Evolutionary conservation across 2,888 invertebrate genomes (phyloP).

Genomic region (Dermolepida albohirtum): DNA sequence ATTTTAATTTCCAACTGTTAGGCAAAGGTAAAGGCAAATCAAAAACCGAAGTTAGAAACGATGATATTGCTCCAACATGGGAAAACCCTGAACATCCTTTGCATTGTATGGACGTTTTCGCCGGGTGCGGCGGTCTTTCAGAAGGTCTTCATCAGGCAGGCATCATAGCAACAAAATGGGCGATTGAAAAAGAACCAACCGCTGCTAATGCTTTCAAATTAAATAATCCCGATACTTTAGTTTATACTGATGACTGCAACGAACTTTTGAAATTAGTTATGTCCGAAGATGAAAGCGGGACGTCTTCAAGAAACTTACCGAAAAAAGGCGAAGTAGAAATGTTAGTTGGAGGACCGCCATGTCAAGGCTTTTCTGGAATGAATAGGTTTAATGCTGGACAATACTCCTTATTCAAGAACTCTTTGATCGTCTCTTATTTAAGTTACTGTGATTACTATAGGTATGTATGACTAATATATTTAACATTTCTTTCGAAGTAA

Average conservation of each 20-base stretch:
- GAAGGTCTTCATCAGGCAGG: constrained; percentile 79
- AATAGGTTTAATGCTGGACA: constrained; percentile 87
- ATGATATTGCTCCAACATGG: constrained; percentile 41
- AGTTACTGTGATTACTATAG: constrained; percentile 89
- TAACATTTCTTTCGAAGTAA: too few species aligned
- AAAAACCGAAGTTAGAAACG: constrained; percentile 13
- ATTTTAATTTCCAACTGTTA: constrained; percentile 52
- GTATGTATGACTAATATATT: constrained; percentile 43
- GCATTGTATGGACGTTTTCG: constrained; percentile 82
- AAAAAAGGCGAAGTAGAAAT: constrained; percentile 84
- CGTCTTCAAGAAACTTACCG: constrained; percentile 67
- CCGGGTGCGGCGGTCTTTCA: constrained; percentile 87
- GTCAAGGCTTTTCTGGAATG: constrained; percentile 92
- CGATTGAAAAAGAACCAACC: constrained; percentile 81
- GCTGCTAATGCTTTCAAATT: constrained; percentile 84
- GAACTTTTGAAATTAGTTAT: constrained; percentile 75
- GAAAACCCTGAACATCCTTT: constrained; percentile 66
- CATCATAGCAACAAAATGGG: constrained; percentile 80
- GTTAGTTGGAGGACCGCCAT: constrained; percentile 88
- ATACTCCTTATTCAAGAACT: constrained; percentile 88
- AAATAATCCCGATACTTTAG: constrained; percentile 79
- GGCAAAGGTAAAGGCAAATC: constrained; percentile 77
- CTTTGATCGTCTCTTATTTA: constrained; percentile 82
- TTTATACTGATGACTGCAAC: constrained; percentile 88
- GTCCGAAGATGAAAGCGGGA: constrained; percentile 64